These are phyloP conservation scores for Toxotes chatareus DNA, from an alignment of 2,113 vertebrate genomes.

Conservation along the genomic window DNA sequence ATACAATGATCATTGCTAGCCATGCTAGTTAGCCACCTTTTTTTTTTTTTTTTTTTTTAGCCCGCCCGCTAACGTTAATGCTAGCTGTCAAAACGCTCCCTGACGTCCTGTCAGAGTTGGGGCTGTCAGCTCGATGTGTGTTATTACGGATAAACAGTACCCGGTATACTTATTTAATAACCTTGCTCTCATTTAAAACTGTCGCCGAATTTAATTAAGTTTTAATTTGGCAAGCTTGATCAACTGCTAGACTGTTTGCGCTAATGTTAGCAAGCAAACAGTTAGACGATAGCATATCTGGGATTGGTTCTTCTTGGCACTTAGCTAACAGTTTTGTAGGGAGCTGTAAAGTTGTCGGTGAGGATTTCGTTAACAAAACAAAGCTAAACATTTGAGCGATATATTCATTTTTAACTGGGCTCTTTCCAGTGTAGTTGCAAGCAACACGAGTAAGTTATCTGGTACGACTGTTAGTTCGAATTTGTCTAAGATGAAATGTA, in stretches of 20 bases:
- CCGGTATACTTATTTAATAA: not conserved
- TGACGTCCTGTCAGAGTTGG: conserved; percentile 28
- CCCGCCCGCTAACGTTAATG: conserved; percentile 58
- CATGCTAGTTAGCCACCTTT: conserved; percentile 49
- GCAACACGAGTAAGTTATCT: not conserved
- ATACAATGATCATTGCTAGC: conserved; percentile 19
- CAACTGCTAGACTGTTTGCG: not conserved
- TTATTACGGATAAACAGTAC: not conserved
- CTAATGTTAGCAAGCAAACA: conserved; percentile 33
- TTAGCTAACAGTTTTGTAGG: not conserved
- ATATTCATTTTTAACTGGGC: too few relatives aligned
- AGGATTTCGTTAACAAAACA: not conserved
- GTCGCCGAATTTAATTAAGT: not conserved
- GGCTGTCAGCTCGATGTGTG: conserved; percentile 8
- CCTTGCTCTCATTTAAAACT: not conserved
- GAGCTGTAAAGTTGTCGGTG: conserved; percentile 5
- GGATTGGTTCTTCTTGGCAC: conserved; percentile 4
- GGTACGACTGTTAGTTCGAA: not conserved
- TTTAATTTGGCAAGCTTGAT: not conserved
- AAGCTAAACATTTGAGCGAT: not conserved
- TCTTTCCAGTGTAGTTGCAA: not conserved
- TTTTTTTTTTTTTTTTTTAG: conserved; percentile 26
- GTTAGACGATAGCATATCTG: conserved; percentile 21
- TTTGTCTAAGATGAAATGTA: not conserved
- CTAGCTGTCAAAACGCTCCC: conserved; percentile 68